Percentiles rank a stretch among this genome's conserved stretches.
phyloP scores from a whole-genome alignment of 2,113 vertebrate species.

The Lagenorhynchus albirostris region DNA sequence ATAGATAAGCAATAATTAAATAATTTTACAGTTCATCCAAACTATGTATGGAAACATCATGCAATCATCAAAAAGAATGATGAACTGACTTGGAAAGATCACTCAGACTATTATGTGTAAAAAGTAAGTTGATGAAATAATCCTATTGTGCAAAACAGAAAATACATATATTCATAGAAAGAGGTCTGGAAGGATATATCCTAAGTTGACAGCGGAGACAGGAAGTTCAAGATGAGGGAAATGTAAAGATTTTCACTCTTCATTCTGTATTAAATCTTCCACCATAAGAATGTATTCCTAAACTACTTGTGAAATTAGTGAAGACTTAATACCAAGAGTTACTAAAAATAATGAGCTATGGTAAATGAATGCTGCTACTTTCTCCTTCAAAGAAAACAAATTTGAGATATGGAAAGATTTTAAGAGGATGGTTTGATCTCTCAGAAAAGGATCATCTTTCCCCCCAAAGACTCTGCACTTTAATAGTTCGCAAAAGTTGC shows the following conservation, averaged over 20 bases:
- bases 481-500: constrained; percentile 13
- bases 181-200: not conserved
- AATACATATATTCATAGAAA: not conserved
- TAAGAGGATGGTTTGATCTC: not conserved
- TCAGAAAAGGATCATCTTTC: not conserved
- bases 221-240: not conserved
- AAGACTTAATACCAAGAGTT: not conserved
- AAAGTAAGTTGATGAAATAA: not conserved
- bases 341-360: not conserved
- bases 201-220: not conserved
- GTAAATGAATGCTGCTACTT: not conserved
- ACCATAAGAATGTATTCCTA: not conserved
- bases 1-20: not conserved
- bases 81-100: not conserved
- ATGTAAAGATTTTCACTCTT: not conserved
- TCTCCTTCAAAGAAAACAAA: not conserved
- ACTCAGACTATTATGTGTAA: not conserved
- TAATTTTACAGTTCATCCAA: not conserved
- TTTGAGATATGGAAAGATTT: not conserved
- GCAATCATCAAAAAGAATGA: not conserved
- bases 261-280: not conserved
- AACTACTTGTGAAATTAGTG: not conserved
- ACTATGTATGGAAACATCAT: not conserved
- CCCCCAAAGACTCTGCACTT: not conserved
- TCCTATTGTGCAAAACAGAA: not conserved